Base-by-base conservation (phyloP, 1,140 invertebrate genomes). In the Neodiprion virginianus region DNA sequence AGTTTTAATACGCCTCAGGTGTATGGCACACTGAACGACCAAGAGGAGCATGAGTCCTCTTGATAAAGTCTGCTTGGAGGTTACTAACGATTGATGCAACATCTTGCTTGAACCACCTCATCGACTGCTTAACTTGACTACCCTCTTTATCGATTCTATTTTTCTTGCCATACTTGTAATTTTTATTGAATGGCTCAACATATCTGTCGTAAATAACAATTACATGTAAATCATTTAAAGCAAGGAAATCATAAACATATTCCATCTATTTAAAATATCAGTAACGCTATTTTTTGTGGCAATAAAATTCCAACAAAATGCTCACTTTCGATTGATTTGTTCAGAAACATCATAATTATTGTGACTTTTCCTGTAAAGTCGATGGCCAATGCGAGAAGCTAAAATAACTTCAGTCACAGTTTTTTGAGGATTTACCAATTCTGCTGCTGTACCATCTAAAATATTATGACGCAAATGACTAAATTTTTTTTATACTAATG, bases 351-450 rank as follows among this genome's bases (percentile, higher is more conserved):
- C 23, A 74, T 80, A 83, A 74, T 72, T 67, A 8, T 79, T 79
- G 70, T 80, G 79, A 47, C 75, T 80, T 72, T 78, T 80, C 73
- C 70, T 48, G 47, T 81, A 83, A 49, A 78, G 50, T 72, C 67
- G 66, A 49, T 74, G 74, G 21, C 50, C 53, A 61, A 61, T 61
- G 11, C n/a, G 11, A 61, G 53, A 61, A 14, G 11, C 53, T 61
- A 8, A 12, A 17, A 61, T 61, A 61, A 61, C 53, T 61, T 61
- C 12, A 12, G 67, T 21, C 17, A n/a, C 47, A 53, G 50, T 49
- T 21, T 77, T 70, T 14, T 12, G 67, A 17, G 61, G 53, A 61
- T 17, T n/a, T 14, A 17, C 66, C 9, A 53, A 1, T 7, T 67
- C 65, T 10, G n/a, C 49, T 14, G 72, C 65, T 67, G 50, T 69